Percentiles rank a stretch among this genome's conserved stretches.
phyloP scores from a whole-genome alignment of 2,113 vertebrate species.

The Serilophus lunatus region DNA sequence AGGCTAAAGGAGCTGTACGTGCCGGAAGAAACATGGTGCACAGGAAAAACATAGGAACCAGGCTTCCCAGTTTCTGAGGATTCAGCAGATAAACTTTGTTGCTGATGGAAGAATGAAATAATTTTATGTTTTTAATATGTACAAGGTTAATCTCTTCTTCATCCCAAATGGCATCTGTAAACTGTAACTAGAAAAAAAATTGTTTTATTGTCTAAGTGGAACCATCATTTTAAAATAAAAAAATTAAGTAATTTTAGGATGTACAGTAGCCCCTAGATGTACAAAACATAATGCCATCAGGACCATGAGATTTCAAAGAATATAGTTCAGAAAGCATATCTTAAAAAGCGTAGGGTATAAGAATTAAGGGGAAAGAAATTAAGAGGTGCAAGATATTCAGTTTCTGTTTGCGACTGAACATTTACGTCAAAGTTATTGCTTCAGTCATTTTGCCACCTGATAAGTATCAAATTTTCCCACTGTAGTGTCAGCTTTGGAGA shows the following conservation, averaged over 20 bases:
- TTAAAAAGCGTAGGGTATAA: not conserved
- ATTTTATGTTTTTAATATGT: not conserved
- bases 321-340: not conserved
- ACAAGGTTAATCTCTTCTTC: not conserved
- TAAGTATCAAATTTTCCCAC: constrained; percentile 69
- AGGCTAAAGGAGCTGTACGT: not conserved
- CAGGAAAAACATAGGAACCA: not conserved
- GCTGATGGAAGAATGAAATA: not conserved
- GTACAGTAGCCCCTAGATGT: not conserved
- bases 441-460: not conserved
- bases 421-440: not conserved
- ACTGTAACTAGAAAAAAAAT: not conserved
- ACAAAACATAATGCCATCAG: not conserved
- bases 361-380: not conserved
- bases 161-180: not conserved
- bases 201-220: not conserved
- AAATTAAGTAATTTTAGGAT: not conserved
- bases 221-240: not conserved
- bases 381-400: not conserved
- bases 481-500: not conserved
- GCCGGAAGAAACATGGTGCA: not conserved
- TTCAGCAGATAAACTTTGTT: not conserved
- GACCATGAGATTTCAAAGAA: not conserved
- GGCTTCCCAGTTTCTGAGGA: not conserved
- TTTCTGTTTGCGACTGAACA: not conserved